These are phyloP conservation scores for Gastracanthus pulcherrimus DNA, from an alignment of 2,888 invertebrate species.

Conservation along the genomic window DNA sequence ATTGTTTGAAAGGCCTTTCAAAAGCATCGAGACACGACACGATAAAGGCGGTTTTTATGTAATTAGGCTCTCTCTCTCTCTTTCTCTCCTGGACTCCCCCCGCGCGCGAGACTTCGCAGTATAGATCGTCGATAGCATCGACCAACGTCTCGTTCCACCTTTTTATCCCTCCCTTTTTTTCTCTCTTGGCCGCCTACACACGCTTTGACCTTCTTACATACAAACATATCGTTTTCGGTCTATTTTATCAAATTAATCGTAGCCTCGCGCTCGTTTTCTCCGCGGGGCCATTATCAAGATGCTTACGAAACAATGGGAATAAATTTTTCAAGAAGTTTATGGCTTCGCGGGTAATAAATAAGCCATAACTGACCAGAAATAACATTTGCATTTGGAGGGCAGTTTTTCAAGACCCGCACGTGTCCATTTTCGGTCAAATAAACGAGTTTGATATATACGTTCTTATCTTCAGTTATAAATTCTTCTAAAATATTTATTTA, in stretches of 20 bases:
- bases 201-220: slow-evolving; percentile 43
- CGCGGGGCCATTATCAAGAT: slow-evolving; percentile 34
- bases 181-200: neutral
- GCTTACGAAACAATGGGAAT: slow-evolving; percentile 31
- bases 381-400: too few relatives aligned
- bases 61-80: slow-evolving; percentile 55
- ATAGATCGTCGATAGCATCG: slow-evolving; percentile 57
- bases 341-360: neutral
- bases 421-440: too few relatives aligned
- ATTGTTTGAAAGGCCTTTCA: slow-evolving; percentile 47
- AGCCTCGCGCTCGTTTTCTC: neutral
- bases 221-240: slow-evolving; percentile 26
- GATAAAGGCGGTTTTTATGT: slow-evolving; percentile 56
- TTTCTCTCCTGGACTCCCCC: neutral
- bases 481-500: neutral
- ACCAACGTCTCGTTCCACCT: slow-evolving; percentile 51
- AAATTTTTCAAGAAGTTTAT: neutral
- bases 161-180: slow-evolving; percentile 39
- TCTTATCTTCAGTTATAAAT: too few relatives aligned
- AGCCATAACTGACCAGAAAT: too few relatives aligned
- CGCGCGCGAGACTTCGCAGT: slow-evolving; percentile 37
- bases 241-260: slow-evolving; percentile 45
- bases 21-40: slow-evolving; percentile 38
- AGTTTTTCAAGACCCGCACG: too few relatives aligned
- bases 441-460: too few relatives aligned